Base-by-base conservation (phyloP, 1,140 invertebrate genomes). In the Archivesica marissinica region DNA sequence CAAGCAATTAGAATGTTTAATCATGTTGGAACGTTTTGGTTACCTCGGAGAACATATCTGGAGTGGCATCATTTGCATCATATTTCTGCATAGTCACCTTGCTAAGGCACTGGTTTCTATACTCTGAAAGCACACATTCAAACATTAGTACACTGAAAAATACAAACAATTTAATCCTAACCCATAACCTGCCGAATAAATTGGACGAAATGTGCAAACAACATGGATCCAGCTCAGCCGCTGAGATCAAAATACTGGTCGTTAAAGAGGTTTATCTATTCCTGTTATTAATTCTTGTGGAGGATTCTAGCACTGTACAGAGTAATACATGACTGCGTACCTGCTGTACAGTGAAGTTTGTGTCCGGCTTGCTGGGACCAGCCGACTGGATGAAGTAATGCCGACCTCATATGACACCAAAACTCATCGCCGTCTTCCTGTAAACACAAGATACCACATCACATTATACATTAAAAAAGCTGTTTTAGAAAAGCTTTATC, bases 351-450 rank as follows among this genome's bases (percentile, higher is more conserved):
- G 64, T 97, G 96, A 15, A 99, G 95, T 54, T 96, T 96, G 91
- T 99, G 98, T 93, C 97, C 95, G 90, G 96, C 93, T 93, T 96
- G 93, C 85, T 95, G 95, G 0, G 98, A 97, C 98, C 98, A 99
- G 20, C 98, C 98, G 2, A 99, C 97, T 3, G 97, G 97, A 95
- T 99, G 98, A 85, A 99, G 97, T 7, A 99, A 95, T 0, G 97
- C 97, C 0, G 98, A 99, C 91, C 98, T 97, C 93, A 98, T 97
- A 89, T 99, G 98, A 91, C 98, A 99, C 98, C 98, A 99, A 94
- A 99, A 99, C 9, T 94, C 93, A 88, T 94, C 92, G 52, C 85
- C 89, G 59, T 92, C 92, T 68, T 91, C 91, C 91, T 93, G 76
- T 52, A 86, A 33, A 70, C 80, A 78, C 0, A 86, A 50, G 17